Conservation (phyloP, 2,888 invertebrate genomes). For the Drosophila kuntzei region DNA sequence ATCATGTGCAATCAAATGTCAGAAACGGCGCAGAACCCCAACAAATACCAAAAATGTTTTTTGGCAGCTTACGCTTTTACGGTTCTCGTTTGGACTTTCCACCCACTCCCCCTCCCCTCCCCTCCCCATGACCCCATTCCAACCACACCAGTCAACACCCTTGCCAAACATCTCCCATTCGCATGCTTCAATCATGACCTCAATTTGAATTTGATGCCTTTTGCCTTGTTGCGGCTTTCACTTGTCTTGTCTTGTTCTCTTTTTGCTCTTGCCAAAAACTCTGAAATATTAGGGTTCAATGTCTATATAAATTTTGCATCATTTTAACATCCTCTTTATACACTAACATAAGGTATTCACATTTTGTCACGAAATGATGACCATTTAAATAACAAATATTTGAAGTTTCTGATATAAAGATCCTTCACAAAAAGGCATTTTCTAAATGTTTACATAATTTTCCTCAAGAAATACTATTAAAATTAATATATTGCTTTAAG, state of each 20-base stretch:
- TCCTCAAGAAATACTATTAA: no score
- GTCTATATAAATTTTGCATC: slow-evolving; percentile 64
- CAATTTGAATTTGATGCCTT: slow-evolving; percentile 83
- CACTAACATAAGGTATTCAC: slow-evolving; percentile 7
- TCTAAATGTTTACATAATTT: no score
- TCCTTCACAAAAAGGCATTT: no score
- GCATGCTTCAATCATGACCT: slow-evolving; percentile 81
- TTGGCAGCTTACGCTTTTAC: slow-evolving; percentile 49
- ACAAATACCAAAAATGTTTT: slow-evolving; percentile 51
- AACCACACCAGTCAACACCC: not conserved
- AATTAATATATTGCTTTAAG: no score
- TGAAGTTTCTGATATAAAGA: no score
- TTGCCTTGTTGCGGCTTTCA: slow-evolving; percentile 70
- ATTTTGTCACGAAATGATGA: not conserved
- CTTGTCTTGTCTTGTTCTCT: slow-evolving; percentile 46
- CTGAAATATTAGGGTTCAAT: slow-evolving; percentile 78
- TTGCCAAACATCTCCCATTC: slow-evolving; percentile 10
- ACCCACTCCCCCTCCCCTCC: not conserved
- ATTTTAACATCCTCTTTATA: slow-evolving; percentile 22
- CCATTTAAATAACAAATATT: no score
- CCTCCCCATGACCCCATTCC: no score
- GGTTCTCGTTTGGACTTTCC: slow-evolving; percentile 36
- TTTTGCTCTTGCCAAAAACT: slow-evolving; percentile 30
- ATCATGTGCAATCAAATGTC: slow-evolving; percentile 75
- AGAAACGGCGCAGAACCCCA: slow-evolving; percentile 29